Evolutionary conservation across 1,140 invertebrate genomes (phyloP).

Genomic region (Procambarus clarkii): DNA sequence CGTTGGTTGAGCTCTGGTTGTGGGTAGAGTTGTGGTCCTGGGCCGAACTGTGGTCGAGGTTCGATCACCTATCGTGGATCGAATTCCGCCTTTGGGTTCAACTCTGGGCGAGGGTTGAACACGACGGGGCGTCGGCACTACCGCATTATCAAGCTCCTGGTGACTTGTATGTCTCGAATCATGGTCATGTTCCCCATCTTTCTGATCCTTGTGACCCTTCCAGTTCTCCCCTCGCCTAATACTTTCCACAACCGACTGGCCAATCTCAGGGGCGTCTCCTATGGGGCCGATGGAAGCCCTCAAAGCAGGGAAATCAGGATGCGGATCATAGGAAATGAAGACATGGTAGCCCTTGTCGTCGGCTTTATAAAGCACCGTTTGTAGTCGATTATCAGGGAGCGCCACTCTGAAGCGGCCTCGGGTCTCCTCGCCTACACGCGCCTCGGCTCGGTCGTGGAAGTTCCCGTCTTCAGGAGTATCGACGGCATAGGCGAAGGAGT

Average conservation of each 20-base stretch:
- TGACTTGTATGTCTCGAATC: neutral
- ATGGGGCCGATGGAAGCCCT: conserved; percentile 53
- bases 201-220: conserved; percentile 37
- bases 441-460: conserved; percentile 54
- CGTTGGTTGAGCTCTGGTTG: neutral
- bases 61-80: too few relatives aligned
- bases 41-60: neutral
- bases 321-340: conserved; percentile 41
- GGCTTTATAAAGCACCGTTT: conserved; percentile 50
- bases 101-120: neutral
- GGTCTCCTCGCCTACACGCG: conserved; percentile 46
- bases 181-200: neutral
- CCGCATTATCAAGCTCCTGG: neutral
- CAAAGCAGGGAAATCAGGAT: conserved; percentile 43
- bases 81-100: too few relatives aligned
- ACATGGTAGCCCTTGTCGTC: conserved; percentile 37
- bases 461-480: conserved; percentile 50
- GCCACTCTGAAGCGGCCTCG: conserved; percentile 59
- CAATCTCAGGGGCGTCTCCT: conserved; percentile 33
- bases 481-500: conserved; percentile 54
- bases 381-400: conserved; percentile 51
- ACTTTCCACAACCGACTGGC: conserved; percentile 29
- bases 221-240: conserved; percentile 40
- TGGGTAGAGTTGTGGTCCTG: neutral
- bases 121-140: neutral